Evolutionary conservation across 2,888 invertebrate species (phyloP), one percentile per base, ranked within the genome.

Genomic region (Habrosyne pyritoides): DNA sequence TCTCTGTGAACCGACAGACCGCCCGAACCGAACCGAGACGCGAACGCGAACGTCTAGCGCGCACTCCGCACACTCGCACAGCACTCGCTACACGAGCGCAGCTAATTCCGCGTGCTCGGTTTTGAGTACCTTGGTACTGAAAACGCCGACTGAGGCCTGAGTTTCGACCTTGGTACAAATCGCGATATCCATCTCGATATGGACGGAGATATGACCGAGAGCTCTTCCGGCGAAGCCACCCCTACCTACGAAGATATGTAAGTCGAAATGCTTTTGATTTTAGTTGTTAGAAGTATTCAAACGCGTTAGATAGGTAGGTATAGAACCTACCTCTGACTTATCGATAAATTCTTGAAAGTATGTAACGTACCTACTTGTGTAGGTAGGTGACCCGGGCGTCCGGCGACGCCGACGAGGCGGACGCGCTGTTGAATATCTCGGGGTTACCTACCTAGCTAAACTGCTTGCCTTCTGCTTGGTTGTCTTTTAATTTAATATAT

Each of bases 191-290:
- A 65, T 54, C 53, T 57, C 61, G 69, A 60, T 63, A 89, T 91
- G 90, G 91, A 90, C 68, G 84, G 81, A 65, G 87, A 90, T 69
- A 63, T 84, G 68, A 89, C 90, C 65, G 89, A 85, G 69, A 81
- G 72, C 63, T 84, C 74, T 67, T 90, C 91, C 57, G 87, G 90
- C 59, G 86, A 84, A 52, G 81, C 64, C 63, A 84, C 90, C 47
- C 89, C 89, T 36, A 82, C 81, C 54, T 89, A 80, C 67, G 90
- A 90, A 52, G 91, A 91, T 70, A 81, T 84, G 91, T 91, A 82
- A 87, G 87, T 61, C 33, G 55, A 28, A 46, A 48, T 48, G 21
- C n/a, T 24, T 28, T 53, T n/a, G n/a, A n/a, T n/a, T n/a, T n/a
- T n/a, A n/a, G n/a, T 28, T 5, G 6, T 8, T 28, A 8, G 28